Base-by-base conservation (phyloP, 2,888 invertebrate species). In the Machimus rusticus region DNA sequence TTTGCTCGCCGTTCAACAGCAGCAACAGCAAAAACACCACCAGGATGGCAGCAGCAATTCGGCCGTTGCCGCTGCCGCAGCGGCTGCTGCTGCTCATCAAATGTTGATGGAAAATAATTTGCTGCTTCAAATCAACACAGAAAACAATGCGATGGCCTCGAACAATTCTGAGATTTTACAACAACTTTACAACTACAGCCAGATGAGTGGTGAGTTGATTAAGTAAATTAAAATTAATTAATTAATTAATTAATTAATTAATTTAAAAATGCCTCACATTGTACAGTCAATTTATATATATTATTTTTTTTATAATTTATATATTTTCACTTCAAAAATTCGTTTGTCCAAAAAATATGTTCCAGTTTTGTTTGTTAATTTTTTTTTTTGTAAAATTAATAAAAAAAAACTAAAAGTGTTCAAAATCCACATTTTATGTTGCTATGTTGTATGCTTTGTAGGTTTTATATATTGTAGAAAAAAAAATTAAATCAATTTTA, bases 151-250 rank as follows among this genome's bases (percentile, higher is more conserved):
- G n/a, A 79, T 55, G 23, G 51, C 46, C 39, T 37, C 77, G 23
- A 74, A 16, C 19, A 89, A 89, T 88, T 89, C 89, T 88, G 91
- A 92, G 88, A 90, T 92, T 55, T 89, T 92, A 86, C 91, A 92
- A 88, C 92, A 92, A 88, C 89, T 92, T 28, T 92, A 91, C 89
- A 92, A 90, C 89, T 92, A 91, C 88, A 93, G 91, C 89, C 92
- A 92, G 89, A 91, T 91, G 89, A 92, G 91, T 89, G 92, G 92
- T 93, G 91, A 93, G 92, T 91, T 90, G 79, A 88, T 88, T 76
- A 87, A 88, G 39, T 88, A 77, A 43, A 78, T 39, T 34, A 34
- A 34, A 81, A 16, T 43, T 5, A 16, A n/a, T 74, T 23, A 46
- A 8, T 9, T 9, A 43, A 43, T n/a, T n/a, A 81, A 16, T 43